Percentiles rank a stretch among this genome's conserved stretches.
phyloP scores from a whole-genome alignment of 2,113 vertebrate species.

The Calyptomena viridis region DNA sequence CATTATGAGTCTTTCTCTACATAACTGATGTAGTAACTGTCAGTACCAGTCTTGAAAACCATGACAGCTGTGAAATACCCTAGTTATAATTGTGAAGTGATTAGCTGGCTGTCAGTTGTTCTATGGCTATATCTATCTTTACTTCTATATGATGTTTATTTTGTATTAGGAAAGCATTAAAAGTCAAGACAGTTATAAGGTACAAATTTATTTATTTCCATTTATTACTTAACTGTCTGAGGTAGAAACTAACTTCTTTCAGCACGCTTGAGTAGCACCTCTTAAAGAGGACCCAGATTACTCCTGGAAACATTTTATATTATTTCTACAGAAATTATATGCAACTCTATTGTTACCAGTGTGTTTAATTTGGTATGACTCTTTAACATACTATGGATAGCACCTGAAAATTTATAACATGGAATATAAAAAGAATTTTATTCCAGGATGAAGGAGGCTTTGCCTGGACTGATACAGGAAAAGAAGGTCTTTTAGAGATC shows the following conservation, averaged over 20 bases:
- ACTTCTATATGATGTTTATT: background rate
- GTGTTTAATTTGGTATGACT: background rate
- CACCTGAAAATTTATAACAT: background rate
- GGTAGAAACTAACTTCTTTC: background rate
- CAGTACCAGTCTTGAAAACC: background rate
- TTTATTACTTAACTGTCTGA: background rate
- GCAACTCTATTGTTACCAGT: background rate
- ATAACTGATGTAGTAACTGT: background rate
- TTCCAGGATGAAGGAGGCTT: background rate
- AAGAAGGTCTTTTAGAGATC: background rate
- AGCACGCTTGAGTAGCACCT: background rate
- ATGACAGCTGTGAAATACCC: background rate
- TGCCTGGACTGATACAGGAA: background rate
- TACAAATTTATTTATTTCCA: background rate
- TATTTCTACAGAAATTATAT: background rate
- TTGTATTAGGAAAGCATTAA: background rate
- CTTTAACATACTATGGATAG: background rate
- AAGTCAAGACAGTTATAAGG: background rate
- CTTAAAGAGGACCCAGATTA: background rate
- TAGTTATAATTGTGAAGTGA: background rate
- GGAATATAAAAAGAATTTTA: background rate
- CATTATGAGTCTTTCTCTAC: background rate
- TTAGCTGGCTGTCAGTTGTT: background rate
- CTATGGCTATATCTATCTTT: background rate
- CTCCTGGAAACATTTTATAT: background rate